phyloP scores from a whole-genome alignment of 1,140 invertebrate genomes.

The Diachasmimorpha longicaudata region DNA sequence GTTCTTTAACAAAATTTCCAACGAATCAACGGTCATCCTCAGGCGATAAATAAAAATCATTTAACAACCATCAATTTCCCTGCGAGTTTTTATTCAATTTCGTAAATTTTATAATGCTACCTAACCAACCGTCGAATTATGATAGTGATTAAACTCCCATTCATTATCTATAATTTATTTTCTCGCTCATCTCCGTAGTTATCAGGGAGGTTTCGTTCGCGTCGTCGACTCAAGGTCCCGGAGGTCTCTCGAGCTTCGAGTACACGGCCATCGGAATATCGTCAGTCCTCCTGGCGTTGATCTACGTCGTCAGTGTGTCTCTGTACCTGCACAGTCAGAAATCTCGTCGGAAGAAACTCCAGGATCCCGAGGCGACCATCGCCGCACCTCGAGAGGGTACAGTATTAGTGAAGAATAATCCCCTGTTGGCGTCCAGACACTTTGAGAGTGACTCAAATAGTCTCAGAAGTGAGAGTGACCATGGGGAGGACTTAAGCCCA shows the following conservation, averaged over 20 bases:
- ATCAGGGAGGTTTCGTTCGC: slow-evolving; percentile 81
- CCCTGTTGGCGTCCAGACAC: slow-evolving; percentile 69
- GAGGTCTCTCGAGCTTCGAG: slow-evolving; percentile 71
- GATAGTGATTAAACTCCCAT: no score
- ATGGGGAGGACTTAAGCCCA: slow-evolving; percentile 49
- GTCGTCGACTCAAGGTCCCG: slow-evolving; percentile 67
- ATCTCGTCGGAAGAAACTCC: slow-evolving; percentile 43
- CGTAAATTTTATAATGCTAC: no score
- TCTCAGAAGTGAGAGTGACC: slow-evolving; percentile 49
- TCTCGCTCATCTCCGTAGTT: slow-evolving; percentile 57
- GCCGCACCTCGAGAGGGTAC: slow-evolving; percentile 60
- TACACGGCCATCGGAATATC: slow-evolving; percentile 83
- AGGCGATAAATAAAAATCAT: no score
- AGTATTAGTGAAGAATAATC: slow-evolving; percentile 77
- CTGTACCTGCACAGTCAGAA: slow-evolving; percentile 77
- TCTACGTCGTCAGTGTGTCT: slow-evolving; percentile 83
- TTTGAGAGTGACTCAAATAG: slow-evolving; percentile 66
- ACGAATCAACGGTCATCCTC: no score
- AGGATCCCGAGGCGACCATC: slow-evolving; percentile 48
- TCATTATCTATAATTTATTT: background rate
- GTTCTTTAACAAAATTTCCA: no score
- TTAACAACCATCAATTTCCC: no score
- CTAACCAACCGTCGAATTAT: no score
- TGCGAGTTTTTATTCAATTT: no score
- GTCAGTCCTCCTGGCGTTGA: slow-evolving; percentile 78